Base-by-base conservation (phyloP, 1,140 invertebrate species). In the Drosophila mojavensis region DNA sequence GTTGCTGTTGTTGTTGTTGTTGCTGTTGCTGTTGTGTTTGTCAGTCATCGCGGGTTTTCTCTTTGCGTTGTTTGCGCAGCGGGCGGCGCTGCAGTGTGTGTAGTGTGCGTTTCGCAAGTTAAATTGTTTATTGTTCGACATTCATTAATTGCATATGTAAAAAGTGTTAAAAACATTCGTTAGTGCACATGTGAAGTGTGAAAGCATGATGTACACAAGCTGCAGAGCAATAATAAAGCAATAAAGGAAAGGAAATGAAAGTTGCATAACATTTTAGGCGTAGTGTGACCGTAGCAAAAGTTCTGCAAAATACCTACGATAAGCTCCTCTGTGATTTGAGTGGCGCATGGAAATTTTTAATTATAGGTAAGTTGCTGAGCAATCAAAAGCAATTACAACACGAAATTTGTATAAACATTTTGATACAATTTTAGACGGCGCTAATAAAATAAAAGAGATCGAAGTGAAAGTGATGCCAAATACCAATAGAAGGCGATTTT, bases 31-130 rank as follows among this genome's bases (percentile, higher is more conserved):
- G 51, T 33, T 70, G 3, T 63, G 20, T 54, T 33, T 56, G 54
- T 72, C 69, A 59, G 62, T 51, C 33, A 41, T 54, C 36, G 39
- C 17, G 63, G 53, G 54, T 55, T 45, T 50, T 56, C 41, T 64
- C 9, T 60, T 15, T 15, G 30, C 51, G 48, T 33, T 67, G 33
- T 39, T 68, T 33, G 33, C 62, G n/a, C 62, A 13, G 26, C 17
- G 53, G 45, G 68, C 45, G 62, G 61, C 43, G 20, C 20, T 24
- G 20, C 62, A 30, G 39, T 24, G 28, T 5, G 28, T 30, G 28
- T 30, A 30, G 15, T 39, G 28, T 47, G 9, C 30, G 41, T 70
- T 55, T 68, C 65, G 47, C 45, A 60, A 68, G 56, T 61, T 17
- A 55, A 55, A 47, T 50, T 67, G 48, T 62, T 53, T 53, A 33